These are phyloP conservation scores for Lophotis ruficrista DNA, from an alignment of 2,113 vertebrate species.

Conservation along the genomic window DNA sequence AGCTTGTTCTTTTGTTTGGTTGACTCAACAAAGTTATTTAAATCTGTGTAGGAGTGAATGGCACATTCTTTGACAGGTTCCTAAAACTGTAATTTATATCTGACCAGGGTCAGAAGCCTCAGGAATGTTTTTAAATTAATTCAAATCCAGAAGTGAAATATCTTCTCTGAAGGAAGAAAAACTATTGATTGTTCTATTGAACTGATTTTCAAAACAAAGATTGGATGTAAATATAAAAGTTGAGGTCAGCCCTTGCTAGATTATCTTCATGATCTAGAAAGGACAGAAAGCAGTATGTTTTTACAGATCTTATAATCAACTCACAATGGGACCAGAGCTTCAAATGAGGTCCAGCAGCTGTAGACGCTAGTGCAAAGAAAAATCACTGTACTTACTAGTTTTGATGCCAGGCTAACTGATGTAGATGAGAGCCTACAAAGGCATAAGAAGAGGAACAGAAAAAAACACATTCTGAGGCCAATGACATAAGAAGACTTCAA, in stretches of 20 bases:
- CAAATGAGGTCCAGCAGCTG: background rate
- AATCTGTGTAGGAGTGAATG: background rate
- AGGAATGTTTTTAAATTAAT: background rate
- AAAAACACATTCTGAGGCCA: background rate
- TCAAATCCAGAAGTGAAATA: background rate
- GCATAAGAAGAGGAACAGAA: background rate
- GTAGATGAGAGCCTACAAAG: background rate
- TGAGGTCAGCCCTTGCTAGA: background rate
- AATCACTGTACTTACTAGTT: background rate
- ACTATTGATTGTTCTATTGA: background rate
- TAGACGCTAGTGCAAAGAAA: background rate
- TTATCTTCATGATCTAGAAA: background rate
- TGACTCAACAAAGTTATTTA: background rate
- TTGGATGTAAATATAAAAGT: background rate
- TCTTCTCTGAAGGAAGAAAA: background rate
- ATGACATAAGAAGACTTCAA: background rate
- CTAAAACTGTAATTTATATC: background rate
- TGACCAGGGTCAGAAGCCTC: background rate
- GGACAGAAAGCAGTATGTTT: background rate
- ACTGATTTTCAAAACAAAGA: background rate
- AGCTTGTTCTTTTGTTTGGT: background rate
- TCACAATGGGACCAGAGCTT: background rate
- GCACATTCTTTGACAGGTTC: background rate
- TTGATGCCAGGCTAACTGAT: background rate
- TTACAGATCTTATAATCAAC: background rate